phyloP scores from a whole-genome alignment of 2,113 vertebrate genomes.

The Protobothrops mucrosquamatus region DNA sequence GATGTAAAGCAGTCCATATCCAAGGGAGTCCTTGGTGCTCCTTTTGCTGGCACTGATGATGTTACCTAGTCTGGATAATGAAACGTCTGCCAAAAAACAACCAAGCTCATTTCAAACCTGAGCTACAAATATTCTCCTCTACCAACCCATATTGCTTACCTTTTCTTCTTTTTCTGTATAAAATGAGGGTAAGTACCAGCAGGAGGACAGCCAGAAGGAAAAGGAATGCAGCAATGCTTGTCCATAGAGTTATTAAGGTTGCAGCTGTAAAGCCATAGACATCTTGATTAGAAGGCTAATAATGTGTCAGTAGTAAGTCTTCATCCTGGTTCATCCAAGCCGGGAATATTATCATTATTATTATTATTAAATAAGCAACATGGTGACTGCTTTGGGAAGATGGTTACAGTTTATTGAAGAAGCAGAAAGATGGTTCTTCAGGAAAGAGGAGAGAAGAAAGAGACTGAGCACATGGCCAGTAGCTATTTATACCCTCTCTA shows the following conservation, averaged over 20 bases:
- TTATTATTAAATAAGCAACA: no score
- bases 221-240: neutral
- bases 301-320: neutral
- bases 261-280: neutral
- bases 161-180: neutral
- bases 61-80: neutral
- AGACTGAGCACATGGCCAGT: no score
- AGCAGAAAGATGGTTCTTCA: no score
- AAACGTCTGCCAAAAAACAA: neutral
- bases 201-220: neutral
- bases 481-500: no score
- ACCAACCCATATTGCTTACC: neutral
- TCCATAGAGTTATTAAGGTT: neutral
- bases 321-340: no score
- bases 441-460: no score
- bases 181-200: neutral
- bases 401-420: no score
- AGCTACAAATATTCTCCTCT: neutral
- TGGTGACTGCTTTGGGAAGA: no score
- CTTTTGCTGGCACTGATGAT: neutral
- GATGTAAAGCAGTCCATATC: neutral
- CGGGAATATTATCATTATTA: no score
- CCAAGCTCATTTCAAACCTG: neutral
- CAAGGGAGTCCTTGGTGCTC: neutral
- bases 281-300: neutral